These are phyloP conservation scores for Lophochroa leadbeateri DNA, from an alignment of 2,113 vertebrate species.

Conservation along the genomic window DNA sequence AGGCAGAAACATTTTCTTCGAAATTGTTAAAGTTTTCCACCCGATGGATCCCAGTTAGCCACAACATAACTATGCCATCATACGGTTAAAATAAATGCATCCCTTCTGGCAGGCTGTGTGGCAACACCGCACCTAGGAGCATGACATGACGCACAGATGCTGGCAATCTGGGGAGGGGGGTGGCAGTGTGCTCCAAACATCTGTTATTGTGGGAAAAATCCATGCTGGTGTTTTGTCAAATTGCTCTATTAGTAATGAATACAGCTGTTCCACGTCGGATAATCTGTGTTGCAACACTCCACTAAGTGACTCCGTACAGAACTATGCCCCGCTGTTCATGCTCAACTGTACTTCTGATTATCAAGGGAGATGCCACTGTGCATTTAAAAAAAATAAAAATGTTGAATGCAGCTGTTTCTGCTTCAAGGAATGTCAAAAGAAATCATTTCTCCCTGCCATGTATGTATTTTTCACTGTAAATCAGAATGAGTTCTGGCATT, in stretches of 20 bases:
- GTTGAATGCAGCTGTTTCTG: slow-evolving; percentile 54
- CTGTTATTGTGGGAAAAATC: slow-evolving; percentile 61
- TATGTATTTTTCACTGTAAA: background rate
- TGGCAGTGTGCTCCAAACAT: slow-evolving; percentile 28
- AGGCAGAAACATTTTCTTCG: slow-evolving; percentile 22
- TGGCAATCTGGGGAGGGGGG: background rate
- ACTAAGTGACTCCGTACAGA: background rate
- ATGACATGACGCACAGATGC: slow-evolving; percentile 26
- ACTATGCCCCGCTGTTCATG: slow-evolving; percentile 45
- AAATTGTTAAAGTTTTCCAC: slow-evolving; percentile 47
- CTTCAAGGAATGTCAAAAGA: slow-evolving; percentile 52
- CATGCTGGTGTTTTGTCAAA: slow-evolving; percentile 61
- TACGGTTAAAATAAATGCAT: background rate
- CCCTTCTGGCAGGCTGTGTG: background rate
- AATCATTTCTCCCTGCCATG: slow-evolving; percentile 28
- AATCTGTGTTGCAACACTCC: slow-evolving; percentile 54
- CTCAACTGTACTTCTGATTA: slow-evolving; percentile 47
- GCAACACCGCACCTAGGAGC: slow-evolving; percentile 44
- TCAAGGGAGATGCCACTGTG: slow-evolving; percentile 56
- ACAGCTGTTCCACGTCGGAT: slow-evolving; percentile 68
- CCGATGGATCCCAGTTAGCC: slow-evolving; percentile 17
- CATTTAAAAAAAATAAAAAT: background rate
- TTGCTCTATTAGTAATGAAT: slow-evolving; percentile 69
- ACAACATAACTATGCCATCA: slow-evolving; percentile 52
- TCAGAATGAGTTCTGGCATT: background rate